Evolutionary conservation across 2,888 invertebrate genomes (phyloP).

Genomic region (Petrolisthes cinctipes): DNA sequence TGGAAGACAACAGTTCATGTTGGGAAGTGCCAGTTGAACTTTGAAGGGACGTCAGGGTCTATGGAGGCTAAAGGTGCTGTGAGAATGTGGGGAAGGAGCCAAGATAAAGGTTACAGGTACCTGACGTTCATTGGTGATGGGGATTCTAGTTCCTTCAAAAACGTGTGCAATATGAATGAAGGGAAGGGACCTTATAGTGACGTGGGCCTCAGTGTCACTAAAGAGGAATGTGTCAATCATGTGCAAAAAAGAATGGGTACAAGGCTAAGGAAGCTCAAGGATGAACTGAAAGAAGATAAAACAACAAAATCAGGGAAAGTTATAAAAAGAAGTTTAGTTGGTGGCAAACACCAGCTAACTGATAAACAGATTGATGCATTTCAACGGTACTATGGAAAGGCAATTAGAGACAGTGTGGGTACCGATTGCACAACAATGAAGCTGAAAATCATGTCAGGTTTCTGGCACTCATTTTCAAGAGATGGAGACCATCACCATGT

Average conservation of each 20-base stretch:
- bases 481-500: constrained; percentile 22
- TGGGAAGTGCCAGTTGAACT: neutral
- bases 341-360: constrained; percentile 28
- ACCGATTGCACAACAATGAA: neutral
- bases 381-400: constrained; percentile 33
- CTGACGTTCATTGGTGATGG: constrained; percentile 24
- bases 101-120: constrained; percentile 24
- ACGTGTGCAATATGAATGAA: constrained; percentile 3
- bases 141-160: constrained; percentile 26
- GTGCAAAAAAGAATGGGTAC: constrained; percentile 44
- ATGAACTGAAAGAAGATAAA: constrained; percentile 21
- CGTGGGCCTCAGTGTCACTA: neutral
- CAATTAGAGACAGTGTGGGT: constrained; percentile 31
- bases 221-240: constrained; percentile 34
- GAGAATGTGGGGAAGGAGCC: constrained; percentile 32
- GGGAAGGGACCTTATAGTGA: constrained; percentile 14
- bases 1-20: neutral
- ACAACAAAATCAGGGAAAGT: constrained; percentile 30
- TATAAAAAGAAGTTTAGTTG: constrained; percentile 20
- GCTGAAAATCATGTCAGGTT: constrained; percentile 13
- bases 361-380: constrained; percentile 20
- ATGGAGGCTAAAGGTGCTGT: constrained; percentile 19
- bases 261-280: constrained; percentile 10
- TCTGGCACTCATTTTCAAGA: constrained; percentile 10
- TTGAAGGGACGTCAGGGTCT: neutral